phyloP scores from a whole-genome alignment of 2,888 invertebrate genomes.

The Aricia artaxerxes region DNA sequence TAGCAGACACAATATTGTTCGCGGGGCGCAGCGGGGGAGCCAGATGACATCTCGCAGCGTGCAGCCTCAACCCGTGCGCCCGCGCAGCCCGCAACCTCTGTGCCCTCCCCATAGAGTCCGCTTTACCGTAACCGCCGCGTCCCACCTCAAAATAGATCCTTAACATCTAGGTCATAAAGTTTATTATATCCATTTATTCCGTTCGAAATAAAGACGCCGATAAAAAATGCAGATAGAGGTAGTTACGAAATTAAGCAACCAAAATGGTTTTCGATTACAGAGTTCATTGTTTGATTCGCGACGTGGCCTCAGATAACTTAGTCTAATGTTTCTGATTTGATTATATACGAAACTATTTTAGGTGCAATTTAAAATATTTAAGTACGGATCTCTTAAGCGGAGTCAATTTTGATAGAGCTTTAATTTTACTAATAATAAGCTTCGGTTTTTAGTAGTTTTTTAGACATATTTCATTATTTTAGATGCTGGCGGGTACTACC shows the following conservation, averaged over 20 bases:
- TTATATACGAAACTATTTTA: not conserved
- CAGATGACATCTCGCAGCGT: conserved; percentile 79
- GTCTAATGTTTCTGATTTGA: conserved; percentile 6
- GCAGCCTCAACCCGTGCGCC: conserved; percentile 61
- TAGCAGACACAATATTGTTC: conserved; percentile 78
- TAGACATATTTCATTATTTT: not conserved
- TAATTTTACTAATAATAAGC: not conserved
- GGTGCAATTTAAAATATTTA: not conserved
- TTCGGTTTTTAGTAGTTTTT: not conserved
- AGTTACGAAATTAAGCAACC: conserved; percentile 74
- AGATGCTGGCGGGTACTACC: too few relatives aligned
- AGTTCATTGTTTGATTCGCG: conserved; percentile 72
- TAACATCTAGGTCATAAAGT: conserved; percentile 51
- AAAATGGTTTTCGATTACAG: conserved; percentile 72
- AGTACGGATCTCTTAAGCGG: not conserved
- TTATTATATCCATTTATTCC: conserved; percentile 59
- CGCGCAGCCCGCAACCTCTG: conserved; percentile 45
- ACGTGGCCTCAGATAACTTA: conserved; percentile 37
- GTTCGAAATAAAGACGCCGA: conserved; percentile 72
- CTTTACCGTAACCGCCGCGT: conserved; percentile 43
- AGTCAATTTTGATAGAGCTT: not conserved
- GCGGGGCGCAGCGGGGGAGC: conserved; percentile 71
- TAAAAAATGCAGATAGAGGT: conserved; percentile 66
- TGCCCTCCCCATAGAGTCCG: conserved; percentile 46
- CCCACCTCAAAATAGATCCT: conserved; percentile 45